Evolutionary conservation across 1,140 invertebrate genomes (phyloP).

Genomic region (Philaenus spumarius): DNA sequence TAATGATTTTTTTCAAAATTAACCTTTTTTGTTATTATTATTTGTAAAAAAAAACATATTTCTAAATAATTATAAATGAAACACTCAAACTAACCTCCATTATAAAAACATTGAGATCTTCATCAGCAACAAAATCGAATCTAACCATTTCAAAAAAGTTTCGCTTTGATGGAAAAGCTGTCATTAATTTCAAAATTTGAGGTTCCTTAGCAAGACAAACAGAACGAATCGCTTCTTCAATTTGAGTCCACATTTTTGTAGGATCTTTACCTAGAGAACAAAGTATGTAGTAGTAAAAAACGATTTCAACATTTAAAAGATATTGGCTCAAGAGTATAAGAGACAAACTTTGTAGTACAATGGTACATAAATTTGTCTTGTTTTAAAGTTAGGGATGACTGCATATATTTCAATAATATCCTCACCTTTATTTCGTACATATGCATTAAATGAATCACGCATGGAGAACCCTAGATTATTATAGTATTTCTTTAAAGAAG

Average conservation of each 20-base stretch:
- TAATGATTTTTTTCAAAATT: too few relatives aligned
- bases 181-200: constrained; percentile 51
- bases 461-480: constrained; percentile 71
- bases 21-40: too few relatives aligned
- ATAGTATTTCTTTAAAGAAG: constrained; percentile 73
- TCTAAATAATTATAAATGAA: neutral
- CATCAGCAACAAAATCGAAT: constrained; percentile 89
- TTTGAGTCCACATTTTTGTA: constrained; percentile 69
- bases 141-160: constrained; percentile 94
- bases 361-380: too few relatives aligned
- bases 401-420: too few relatives aligned
- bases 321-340: too few relatives aligned
- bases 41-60: too few relatives aligned
- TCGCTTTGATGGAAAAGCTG: constrained; percentile 46
- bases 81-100: constrained; percentile 59
- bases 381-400: too few relatives aligned
- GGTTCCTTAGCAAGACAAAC: constrained; percentile 71
- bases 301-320: too few relatives aligned
- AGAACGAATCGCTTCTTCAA: constrained; percentile 67
- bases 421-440: constrained; percentile 54
- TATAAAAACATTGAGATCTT: constrained; percentile 77
- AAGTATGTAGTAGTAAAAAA: too few relatives aligned
- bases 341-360: too few relatives aligned
- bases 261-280: constrained; percentile 55
- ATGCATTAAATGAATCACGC: constrained; percentile 81